Percentiles rank a stretch among this genome's conserved stretches.
Conservation (phyloP, 2,113 vertebrate genomes). For the Fulica atra region DNA sequence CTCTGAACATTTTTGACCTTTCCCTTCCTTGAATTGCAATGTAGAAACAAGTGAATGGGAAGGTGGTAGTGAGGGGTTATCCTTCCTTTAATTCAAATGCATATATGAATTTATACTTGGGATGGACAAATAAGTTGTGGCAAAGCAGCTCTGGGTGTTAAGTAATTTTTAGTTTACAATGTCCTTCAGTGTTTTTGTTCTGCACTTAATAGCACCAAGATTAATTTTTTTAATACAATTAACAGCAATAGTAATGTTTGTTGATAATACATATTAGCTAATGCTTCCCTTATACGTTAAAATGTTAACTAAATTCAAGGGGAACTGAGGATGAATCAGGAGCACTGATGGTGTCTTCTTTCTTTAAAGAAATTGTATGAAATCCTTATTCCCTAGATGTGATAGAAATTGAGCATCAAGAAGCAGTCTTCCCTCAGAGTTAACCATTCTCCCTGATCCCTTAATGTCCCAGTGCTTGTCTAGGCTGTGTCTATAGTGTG, state of each 20-base stretch:
- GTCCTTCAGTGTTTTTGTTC: neutral
- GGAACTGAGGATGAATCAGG: neutral
- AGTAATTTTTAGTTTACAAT: neutral
- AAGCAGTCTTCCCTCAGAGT: neutral
- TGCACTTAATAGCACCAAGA: neutral
- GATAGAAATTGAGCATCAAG: neutral
- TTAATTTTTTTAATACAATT: no score
- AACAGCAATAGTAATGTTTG: neutral
- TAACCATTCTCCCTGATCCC: neutral
- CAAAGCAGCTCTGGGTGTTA: neutral
- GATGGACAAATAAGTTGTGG: neutral
- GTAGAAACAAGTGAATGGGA: neutral
- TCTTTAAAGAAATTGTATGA: neutral
- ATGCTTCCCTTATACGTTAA: neutral
- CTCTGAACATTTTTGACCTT: neutral
- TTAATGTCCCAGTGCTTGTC: neutral
- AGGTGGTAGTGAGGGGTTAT: neutral
- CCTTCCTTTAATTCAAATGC: neutral
- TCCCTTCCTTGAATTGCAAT: neutral
- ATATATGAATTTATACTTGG: neutral
- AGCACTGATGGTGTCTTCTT: neutral
- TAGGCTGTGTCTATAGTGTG: neutral
- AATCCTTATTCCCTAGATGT: neutral
- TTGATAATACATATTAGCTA: neutral
- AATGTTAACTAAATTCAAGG: neutral